These are phyloP conservation scores for Isichthys henryi DNA, from an alignment of 2,113 vertebrate species.

Conservation along the genomic window DNA sequence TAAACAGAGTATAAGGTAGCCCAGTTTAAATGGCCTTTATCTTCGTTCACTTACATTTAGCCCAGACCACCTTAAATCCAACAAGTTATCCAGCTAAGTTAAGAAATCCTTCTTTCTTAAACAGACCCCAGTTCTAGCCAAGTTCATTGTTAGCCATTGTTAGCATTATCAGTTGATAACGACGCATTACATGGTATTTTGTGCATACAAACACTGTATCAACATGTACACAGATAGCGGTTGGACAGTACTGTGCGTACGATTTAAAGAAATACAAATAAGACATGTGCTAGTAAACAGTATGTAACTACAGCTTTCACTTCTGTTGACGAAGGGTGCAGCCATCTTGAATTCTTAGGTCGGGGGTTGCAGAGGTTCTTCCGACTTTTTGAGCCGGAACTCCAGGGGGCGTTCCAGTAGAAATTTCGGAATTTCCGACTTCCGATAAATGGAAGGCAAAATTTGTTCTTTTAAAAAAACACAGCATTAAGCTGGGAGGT, in stretches of 20 bases:
- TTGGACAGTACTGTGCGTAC: neutral
- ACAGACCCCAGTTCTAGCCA: no score
- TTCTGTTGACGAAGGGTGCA: neutral
- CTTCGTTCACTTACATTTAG: neutral
- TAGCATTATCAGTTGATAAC: neutral
- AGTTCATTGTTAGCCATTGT: neutral
- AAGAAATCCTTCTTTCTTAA: neutral
- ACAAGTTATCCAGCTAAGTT: neutral
- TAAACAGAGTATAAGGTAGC: neutral
- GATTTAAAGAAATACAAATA: neutral
- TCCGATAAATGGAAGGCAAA: neutral
- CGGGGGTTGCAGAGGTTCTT: neutral
- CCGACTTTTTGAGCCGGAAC: no score
- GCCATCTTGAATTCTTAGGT: neutral
- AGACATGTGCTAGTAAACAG: neutral
- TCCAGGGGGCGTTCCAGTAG: neutral
- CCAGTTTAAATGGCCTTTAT: neutral
- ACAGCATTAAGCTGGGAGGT: neutral
- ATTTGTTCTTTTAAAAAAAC: neutral
- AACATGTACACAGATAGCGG: neutral
- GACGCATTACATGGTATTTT: neutral
- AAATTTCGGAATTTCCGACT: neutral
- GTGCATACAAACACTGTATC: neutral
- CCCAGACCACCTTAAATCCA: neutral
- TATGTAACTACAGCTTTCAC: neutral